These are phyloP conservation scores for Pocillopora meandrina DNA, from an alignment of 92 coral and sea anemone genomes.

Conservation along the genomic window DNA sequence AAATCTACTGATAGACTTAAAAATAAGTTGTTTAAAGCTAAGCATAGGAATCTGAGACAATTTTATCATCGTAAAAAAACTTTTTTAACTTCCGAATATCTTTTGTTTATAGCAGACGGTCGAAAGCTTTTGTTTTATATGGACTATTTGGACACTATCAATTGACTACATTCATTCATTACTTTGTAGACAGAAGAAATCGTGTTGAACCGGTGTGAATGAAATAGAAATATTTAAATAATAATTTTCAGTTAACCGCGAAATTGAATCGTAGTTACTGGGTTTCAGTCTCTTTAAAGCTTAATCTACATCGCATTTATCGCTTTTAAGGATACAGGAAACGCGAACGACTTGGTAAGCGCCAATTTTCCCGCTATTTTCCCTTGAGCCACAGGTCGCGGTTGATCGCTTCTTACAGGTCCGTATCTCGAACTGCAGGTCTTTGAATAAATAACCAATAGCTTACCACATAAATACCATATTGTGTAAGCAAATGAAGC, in stretches of 20 bases:
- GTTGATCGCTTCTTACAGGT: constrained; percentile 45
- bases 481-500: constrained; percentile 51
- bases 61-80: no score
- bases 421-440: constrained; percentile 24
- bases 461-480: constrained; percentile 38
- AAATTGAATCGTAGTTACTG: no score
- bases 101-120: no score
- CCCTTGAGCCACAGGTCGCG: not conserved
- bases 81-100: no score
- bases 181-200: not conserved
- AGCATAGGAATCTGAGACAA: no score
- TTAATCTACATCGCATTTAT: not conserved
- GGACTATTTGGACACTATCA: no score
- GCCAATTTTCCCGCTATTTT: not conserved
- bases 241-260: no score
- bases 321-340: not conserved
- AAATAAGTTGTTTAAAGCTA: no score
- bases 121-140: no score
- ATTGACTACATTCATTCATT: not conserved
- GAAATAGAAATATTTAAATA: not conserved
- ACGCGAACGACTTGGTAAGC: not conserved
- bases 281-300: not conserved
- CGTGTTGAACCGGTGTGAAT: no score
- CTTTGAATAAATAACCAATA: constrained; percentile 52
- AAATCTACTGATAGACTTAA: no score